Evolutionary conservation across 2,113 vertebrate species (phyloP).

Genomic region (Plestiodon gilberti): DNA sequence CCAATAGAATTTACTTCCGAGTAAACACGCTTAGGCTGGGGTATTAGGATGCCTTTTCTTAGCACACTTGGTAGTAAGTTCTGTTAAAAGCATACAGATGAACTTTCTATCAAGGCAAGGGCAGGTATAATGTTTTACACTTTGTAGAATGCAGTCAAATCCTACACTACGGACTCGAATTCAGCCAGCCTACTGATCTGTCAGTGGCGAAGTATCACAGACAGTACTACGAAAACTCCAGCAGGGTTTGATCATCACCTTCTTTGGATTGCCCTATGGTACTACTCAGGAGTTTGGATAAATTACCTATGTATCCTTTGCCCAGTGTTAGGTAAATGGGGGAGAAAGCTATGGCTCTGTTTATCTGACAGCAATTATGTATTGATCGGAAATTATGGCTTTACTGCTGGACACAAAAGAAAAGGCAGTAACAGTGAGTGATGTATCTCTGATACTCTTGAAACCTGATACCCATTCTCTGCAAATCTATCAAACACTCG

Average conservation of each 20-base stretch:
- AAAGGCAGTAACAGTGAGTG: neutral
- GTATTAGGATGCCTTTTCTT: neutral
- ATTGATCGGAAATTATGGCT: conserved; percentile 30
- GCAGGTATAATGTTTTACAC: neutral
- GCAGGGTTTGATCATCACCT: neutral
- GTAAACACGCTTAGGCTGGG: neutral
- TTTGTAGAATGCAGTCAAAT: neutral
- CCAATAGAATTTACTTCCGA: neutral
- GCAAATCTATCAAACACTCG: neutral
- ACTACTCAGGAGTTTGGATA: conserved; percentile 1
- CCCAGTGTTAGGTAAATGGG: neutral
- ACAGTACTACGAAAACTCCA: conserved; percentile 5
- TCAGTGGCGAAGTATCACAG: conserved; percentile 44
- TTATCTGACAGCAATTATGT: conserved; percentile 38
- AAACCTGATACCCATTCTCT: neutral
- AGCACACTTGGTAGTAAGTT: neutral
- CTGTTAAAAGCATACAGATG: neutral
- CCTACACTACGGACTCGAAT: neutral
- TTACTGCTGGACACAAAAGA: neutral
- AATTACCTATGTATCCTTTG: neutral
- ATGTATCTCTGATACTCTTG: neutral
- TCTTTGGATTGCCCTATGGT: neutral
- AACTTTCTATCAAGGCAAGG: conserved; percentile 31
- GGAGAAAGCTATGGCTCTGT: conserved; percentile 6
- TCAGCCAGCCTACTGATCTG: neutral